A percentile compares a stretch with the other conserved stretches of the same genome.
Conservation (phyloP, 2,113 vertebrate species). For the Bufo gargarizans region DNA sequence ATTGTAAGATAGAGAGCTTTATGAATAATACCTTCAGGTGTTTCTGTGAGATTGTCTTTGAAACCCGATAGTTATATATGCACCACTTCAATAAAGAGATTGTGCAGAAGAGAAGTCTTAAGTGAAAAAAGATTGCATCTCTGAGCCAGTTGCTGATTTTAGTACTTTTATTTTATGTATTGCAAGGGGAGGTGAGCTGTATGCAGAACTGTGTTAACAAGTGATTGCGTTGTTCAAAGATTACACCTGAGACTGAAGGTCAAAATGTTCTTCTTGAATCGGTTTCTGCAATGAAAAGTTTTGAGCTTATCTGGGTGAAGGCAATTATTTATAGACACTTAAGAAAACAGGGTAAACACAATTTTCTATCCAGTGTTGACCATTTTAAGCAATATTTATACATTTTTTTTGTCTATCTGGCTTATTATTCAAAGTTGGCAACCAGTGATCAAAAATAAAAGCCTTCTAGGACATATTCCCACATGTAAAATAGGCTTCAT, state of each 20-base stretch:
- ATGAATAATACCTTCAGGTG: slow-evolving; percentile 56
- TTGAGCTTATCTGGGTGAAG: background rate
- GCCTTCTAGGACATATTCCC: too few relatives aligned
- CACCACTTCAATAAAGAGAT: slow-evolving; percentile 47
- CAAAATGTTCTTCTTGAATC: slow-evolving; percentile 25
- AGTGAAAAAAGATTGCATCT: slow-evolving; percentile 34
- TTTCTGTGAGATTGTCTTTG: slow-evolving; percentile 52
- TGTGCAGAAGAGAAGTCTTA: slow-evolving; percentile 19
- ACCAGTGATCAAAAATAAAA: background rate
- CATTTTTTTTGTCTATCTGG: background rate
- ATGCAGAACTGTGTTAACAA: slow-evolving; percentile 23
- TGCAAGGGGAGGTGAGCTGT: background rate
- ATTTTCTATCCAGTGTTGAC: background rate
- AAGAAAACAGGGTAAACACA: background rate
- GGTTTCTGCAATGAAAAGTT: background rate
- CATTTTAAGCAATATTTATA: background rate
- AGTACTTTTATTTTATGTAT: slow-evolving; percentile 8
- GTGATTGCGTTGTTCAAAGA: slow-evolving; percentile 29
- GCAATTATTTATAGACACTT: slow-evolving; percentile 3
- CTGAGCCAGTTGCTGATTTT: slow-evolving; percentile 11
- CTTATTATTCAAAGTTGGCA: background rate
- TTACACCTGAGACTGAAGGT: slow-evolving; percentile 29
- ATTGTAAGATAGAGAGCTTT: slow-evolving; percentile 49
- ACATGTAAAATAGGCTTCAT: too few relatives aligned
- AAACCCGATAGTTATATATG: slow-evolving; percentile 52